Base-by-base conservation (phyloP, 1,140 invertebrate genomes). In the Venturia canescens region DNA sequence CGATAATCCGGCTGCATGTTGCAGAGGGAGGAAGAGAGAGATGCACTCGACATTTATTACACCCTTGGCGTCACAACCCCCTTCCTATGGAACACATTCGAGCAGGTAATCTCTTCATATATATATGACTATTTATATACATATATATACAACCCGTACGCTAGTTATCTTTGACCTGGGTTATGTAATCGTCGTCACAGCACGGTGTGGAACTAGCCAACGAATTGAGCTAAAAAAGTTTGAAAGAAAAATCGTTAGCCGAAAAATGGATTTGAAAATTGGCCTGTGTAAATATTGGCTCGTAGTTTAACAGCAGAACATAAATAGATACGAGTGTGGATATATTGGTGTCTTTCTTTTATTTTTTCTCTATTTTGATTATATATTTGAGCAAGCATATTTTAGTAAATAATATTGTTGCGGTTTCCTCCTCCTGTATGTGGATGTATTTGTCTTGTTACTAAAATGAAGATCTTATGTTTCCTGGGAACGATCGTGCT, bases 11-110 rank as follows among this genome's bases (percentile, higher is more conserved):
- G 27, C 29, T 69, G 66, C 66, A 69, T 27, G 21, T 69, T 69
- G 26, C 66, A 69, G 29, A 16, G 15, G 29, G 66, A 69, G 16
- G 23, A 26, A 69, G 66, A 69, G 29, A 69, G 66, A 29, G 66
- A 69, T 3, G 66, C 66, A 69, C 66, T 69, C 29, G 27, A 69
- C 66, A 69, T 69, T 69, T 69, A 69, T 69, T 69, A 31, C 66
- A 69, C 66, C 66, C 66, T 69, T 31, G 66, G 29, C n/a, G 27
- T 69, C 66, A 69, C 66, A 31, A 29, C 11, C 26, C 66, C 26
- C 15, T 18, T 69, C 27, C 66, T 63, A 9, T 16, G 2, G 66
- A 21, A 66, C 60, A 66, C 60, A 27, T 26, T 26, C 23, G 27
- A 23, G 13, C 60, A 66, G 60, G 60, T 66, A 66, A 66, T 66